These are phyloP conservation scores for Drosophila antonietae DNA, from an alignment of 2,888 invertebrate species.

Conservation along the genomic window DNA sequence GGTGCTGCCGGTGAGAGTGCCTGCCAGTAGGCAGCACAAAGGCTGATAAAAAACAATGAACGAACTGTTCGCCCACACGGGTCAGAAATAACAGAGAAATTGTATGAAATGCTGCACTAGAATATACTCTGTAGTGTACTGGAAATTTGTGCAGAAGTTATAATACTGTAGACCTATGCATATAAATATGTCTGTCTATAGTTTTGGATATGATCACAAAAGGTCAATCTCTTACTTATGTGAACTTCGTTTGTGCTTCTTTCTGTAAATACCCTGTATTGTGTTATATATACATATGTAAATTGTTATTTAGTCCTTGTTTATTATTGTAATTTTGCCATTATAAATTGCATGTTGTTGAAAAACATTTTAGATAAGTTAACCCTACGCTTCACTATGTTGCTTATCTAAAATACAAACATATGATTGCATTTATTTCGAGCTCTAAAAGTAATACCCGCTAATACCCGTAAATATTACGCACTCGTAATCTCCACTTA, in stretches of 20 bases:
- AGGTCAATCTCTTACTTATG: not conserved
- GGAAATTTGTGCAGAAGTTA: too few species aligned
- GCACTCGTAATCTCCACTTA: not conserved
- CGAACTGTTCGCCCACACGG: conserved; percentile 4
- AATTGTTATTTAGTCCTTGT: too few species aligned
- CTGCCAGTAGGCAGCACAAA: conserved; percentile 37
- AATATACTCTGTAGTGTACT: conserved; percentile 4
- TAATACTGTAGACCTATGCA: not conserved
- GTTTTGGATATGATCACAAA: not conserved
- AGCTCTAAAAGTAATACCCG: not conserved
- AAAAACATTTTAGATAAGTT: too few species aligned
- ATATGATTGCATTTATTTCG: not conserved
- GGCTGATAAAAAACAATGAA: conserved; percentile 51
- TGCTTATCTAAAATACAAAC: not conserved
- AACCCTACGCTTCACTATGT: too few species aligned
- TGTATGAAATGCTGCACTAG: not conserved
- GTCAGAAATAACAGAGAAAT: not conserved
- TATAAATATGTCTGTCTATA: too few species aligned
- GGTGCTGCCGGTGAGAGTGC: not conserved
- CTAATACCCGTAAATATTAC: too few species aligned
- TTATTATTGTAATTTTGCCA: too few species aligned
- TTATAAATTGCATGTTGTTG: too few species aligned
- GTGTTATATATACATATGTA: not conserved
- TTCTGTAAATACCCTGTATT: not conserved
- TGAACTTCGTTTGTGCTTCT: not conserved